Conservation (phyloP, 2,797 vertebrate genomes). For the Micropoecilia bifurca region DNA sequence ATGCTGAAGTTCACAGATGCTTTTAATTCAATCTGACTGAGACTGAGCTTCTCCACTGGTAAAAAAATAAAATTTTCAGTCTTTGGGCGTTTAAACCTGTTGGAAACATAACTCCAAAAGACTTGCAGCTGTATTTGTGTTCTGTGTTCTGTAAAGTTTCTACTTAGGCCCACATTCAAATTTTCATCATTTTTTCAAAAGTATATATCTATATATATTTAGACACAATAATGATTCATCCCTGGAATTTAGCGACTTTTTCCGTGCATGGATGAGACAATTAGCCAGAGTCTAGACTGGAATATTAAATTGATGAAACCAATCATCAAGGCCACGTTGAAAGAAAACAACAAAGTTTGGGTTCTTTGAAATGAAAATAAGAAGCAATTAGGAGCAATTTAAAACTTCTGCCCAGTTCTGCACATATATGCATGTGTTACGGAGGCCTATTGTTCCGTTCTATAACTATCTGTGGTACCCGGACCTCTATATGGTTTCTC, state of each 20-base stretch:
- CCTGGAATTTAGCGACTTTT: neutral
- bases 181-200: neutral
- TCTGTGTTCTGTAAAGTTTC: neutral
- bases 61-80: neutral
- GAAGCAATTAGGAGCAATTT: neutral
- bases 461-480: constrained; percentile 51
- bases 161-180: neutral
- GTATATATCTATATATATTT: neutral
- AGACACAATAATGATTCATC: neutral
- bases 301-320: neutral
- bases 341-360: constrained; percentile 1
- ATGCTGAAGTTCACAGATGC: neutral
- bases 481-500: constrained; percentile 52
- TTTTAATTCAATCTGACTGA: neutral
- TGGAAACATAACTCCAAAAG: neutral
- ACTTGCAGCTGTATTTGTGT: neutral
- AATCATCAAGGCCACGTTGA: neutral
- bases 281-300: neutral
- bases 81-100: neutral
- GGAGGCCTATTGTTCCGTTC: constrained; percentile 60
- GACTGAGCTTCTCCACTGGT: neutral
- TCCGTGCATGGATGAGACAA: neutral
- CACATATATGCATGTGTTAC: constrained; percentile 29
- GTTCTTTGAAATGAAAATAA: constrained; percentile 1
- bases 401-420: constrained; percentile 1